Evolutionary conservation across 2,888 invertebrate species (phyloP), one percentile per base, ranked within the genome.

Genomic region (Agrochola circellaris): DNA sequence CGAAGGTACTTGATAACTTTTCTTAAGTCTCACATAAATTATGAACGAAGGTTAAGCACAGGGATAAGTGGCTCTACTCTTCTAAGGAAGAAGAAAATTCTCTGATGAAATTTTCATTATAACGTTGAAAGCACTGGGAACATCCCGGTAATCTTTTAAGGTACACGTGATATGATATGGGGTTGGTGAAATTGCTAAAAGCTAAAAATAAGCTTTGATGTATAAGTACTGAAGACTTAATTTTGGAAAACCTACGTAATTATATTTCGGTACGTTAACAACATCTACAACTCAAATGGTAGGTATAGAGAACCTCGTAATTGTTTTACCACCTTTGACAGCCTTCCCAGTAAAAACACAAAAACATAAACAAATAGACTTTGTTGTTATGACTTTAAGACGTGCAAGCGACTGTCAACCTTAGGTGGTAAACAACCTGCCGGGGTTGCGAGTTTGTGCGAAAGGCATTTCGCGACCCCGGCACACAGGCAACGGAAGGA

Each of bases 1-100:
- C 79, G 83, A 84, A 89, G 85, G 78, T 82, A 88, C 85, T 89
- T 88, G 88, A 89, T 91, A 90, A 90, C 89, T 91, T 88, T 88
- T 84, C 90, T 87, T 90, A 91, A 90, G 90, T 89, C 85, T 61
- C 82, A 85, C 89, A 87, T 90, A 88, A 90, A 90, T 85, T 90
- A 90, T 90, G 85, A 83, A 88, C 73, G 73, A 77, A 88, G 85
- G 85, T 88, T 90, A 87, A 87, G 86, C 81, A 82, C 61, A 20
- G 75, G 81, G 87, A 80, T 86, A 90, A 88, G 86, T 90, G 82
- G 79, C 66, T 79, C 72, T 81, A 69, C 68, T 75, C 72, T 81
- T 69, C 70, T 64, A 67, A 82, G 77, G 38, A 70, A 76, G 83
- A 70, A 75, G 69, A 84, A 88, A 45, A 80, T 82, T 83, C 74